Conservation (phyloP, 2,888 invertebrate genomes). For the Andricus curvator region DNA sequence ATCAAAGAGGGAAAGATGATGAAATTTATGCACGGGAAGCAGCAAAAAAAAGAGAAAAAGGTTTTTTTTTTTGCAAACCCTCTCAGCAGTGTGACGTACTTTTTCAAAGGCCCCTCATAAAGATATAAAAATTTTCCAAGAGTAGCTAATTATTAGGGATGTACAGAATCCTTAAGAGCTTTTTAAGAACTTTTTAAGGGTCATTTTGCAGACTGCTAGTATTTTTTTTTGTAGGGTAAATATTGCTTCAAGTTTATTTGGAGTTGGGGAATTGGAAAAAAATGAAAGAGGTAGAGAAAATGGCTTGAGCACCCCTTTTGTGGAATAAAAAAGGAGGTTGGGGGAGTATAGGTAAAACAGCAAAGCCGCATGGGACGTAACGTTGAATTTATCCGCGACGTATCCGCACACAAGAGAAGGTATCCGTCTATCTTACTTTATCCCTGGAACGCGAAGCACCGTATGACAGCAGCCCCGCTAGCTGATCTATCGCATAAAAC, state of each 20-base stretch:
- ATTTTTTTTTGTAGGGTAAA: neutral
- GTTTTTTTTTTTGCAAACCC: no score
- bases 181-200: no score
- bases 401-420: slow-evolving; percentile 69
- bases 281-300: slow-evolving; percentile 40
- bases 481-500: slow-evolving; percentile 78
- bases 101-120: no score
- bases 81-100: no score
- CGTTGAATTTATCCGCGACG: slow-evolving; percentile 75
- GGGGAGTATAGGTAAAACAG: slow-evolving; percentile 69
- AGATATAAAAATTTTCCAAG: no score
- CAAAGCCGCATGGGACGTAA: slow-evolving; percentile 72
- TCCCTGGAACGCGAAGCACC: slow-evolving; percentile 73
- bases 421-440: slow-evolving; percentile 78
- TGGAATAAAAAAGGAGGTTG: slow-evolving; percentile 46
- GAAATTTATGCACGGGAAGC: no score
- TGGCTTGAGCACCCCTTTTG: slow-evolving; percentile 49
- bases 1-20: no score
- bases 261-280: neutral
- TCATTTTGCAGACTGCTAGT: no score
- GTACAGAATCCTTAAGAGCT: no score
- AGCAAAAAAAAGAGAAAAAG: no score
- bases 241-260: neutral
- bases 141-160: no score
- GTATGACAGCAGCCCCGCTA: slow-evolving; percentile 74